Percentiles rank a stretch among this genome's conserved stretches.
These are phyloP conservation scores for Formica selysi DNA, from an alignment of 1,140 invertebrate genomes.

Conservation along the genomic window DNA sequence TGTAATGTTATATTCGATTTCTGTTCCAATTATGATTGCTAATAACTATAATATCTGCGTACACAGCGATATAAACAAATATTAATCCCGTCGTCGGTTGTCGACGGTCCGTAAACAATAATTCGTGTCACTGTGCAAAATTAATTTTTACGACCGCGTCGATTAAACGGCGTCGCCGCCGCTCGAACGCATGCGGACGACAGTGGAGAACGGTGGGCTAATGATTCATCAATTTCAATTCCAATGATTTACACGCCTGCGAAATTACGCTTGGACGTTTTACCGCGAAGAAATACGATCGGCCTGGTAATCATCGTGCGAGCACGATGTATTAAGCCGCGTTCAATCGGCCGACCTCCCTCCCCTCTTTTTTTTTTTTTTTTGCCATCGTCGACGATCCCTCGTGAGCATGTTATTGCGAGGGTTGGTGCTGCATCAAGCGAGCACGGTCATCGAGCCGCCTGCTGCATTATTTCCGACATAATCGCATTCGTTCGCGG, in stretches of 20 bases:
- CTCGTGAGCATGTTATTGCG: slow-evolving; percentile 57
- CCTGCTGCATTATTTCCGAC: slow-evolving; percentile 68
- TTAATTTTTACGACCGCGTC: slow-evolving; percentile 61
- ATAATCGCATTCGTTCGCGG: slow-evolving; percentile 71
- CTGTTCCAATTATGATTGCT: slow-evolving; percentile 17
- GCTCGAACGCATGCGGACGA: slow-evolving; percentile 11
- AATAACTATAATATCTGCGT: slow-evolving; percentile 31
- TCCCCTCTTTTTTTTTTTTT: background rate
- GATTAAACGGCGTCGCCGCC: slow-evolving; percentile 44
- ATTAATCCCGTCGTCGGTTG: slow-evolving; percentile 30
- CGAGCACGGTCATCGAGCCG: slow-evolving; percentile 36
- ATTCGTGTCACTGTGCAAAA: slow-evolving; percentile 49
- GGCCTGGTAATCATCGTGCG: slow-evolving; percentile 47
- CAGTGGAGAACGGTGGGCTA: background rate
- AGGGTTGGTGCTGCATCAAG: background rate
- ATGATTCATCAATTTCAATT: slow-evolving; percentile 65
- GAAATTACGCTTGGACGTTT: slow-evolving; percentile 55
- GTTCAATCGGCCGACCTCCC: slow-evolving; percentile 4
- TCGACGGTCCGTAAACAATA: slow-evolving; percentile 35
- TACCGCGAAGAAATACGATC: slow-evolving; percentile 59
- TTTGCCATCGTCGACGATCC: background rate
- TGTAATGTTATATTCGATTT: background rate
- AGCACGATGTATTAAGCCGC: slow-evolving; percentile 33
- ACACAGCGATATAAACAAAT: slow-evolving; percentile 39
- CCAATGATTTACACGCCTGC: slow-evolving; percentile 49